Percentiles rank a stretch among this genome's conserved stretches.
These are phyloP conservation scores for Pontoporia blainvillei DNA, from an alignment of 2,113 vertebrate genomes.

Conservation along the genomic window DNA sequence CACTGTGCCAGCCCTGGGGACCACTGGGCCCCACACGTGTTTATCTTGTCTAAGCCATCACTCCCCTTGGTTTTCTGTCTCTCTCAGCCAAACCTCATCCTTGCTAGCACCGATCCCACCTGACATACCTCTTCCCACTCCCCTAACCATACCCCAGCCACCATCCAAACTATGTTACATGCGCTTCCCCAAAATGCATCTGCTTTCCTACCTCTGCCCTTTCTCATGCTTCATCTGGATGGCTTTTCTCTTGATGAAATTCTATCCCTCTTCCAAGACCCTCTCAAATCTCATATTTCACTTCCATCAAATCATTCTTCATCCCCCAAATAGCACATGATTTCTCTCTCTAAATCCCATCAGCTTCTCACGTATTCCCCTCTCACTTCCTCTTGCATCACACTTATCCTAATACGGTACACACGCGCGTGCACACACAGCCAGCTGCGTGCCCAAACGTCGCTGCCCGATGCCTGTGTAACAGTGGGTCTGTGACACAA, in stretches of 20 bases:
- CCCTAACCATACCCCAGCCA: not conserved
- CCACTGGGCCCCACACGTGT: not conserved
- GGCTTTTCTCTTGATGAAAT: not conserved
- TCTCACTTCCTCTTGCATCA: not conserved
- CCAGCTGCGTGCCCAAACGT: not conserved
- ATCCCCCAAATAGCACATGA: not conserved
- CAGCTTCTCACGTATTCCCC: not conserved
- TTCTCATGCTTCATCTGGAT: not conserved
- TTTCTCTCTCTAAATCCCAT: not conserved
- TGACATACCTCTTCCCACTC: not conserved
- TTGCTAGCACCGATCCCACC: not conserved
- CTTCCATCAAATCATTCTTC: not conserved
- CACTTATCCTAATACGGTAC: not conserved
- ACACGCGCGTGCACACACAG: rapidly evolving
- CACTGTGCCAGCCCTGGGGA: not conserved
- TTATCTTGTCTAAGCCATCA: not conserved
- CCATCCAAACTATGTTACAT: not conserved
- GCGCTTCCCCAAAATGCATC: not conserved
- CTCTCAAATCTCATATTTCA: not conserved
- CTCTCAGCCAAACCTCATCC: not conserved
- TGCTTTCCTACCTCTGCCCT: not conserved
- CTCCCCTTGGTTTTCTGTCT: not conserved
- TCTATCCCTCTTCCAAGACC: not conserved
- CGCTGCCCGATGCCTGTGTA: not conserved
- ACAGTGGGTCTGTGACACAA: not conserved